A percentile compares a stretch with the other conserved stretches of the same genome.
These are phyloP conservation scores for Tillus elongatus DNA, from an alignment of 2,888 invertebrate species.

Conservation along the genomic window DNA sequence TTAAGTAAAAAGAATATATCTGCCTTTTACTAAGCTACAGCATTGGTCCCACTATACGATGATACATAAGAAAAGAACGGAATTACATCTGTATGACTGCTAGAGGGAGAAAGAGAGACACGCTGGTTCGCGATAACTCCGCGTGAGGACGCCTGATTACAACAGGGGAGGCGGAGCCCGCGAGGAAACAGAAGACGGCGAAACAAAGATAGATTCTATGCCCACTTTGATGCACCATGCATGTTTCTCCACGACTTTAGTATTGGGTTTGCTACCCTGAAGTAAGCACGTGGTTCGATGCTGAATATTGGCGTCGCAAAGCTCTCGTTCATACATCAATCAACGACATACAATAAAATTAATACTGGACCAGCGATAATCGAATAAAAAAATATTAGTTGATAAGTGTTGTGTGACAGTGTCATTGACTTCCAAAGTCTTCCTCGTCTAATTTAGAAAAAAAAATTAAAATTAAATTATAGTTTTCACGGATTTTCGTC, in stretches of 20 bases:
- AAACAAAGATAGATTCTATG: constrained; percentile 29
- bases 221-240: constrained; percentile 52
- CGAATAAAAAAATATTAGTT: too few relatives aligned
- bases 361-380: too few relatives aligned
- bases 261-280: constrained; percentile 51
- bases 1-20: constrained; percentile 42
- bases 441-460: too few relatives aligned
- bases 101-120: constrained; percentile 43
- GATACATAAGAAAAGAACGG: constrained; percentile 17
- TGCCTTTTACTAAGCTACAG: constrained; percentile 34
- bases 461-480: too few relatives aligned
- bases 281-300: constrained; percentile 46
- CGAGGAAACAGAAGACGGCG: constrained; percentile 42
- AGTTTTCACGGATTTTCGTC: too few relatives aligned
- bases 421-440: too few relatives aligned
- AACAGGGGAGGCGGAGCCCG: constrained; percentile 55
- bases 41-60: constrained; percentile 31
- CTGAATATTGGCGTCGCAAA: too few relatives aligned
- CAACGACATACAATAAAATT: too few relatives aligned
- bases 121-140: constrained; percentile 20
- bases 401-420: too few relatives aligned
- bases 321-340: too few relatives aligned
- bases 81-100: constrained; percentile 26
- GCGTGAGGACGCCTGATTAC: constrained; percentile 39
- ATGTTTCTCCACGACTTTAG: constrained; percentile 39